Evolutionary conservation across 1,140 invertebrate species (phyloP), one percentile per base, ranked within the genome.

Genomic region (Macrobrachium rosenbergii): DNA sequence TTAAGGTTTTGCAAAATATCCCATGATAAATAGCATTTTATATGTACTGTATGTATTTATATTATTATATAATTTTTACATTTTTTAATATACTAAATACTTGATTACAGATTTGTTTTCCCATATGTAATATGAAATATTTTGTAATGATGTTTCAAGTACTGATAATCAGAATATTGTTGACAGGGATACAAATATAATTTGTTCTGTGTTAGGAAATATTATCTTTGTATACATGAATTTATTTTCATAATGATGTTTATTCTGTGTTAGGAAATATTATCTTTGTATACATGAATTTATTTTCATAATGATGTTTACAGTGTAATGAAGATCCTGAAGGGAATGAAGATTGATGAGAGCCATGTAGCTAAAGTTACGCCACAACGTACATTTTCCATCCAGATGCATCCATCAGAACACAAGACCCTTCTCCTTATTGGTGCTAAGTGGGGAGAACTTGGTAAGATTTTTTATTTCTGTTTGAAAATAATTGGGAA

Each of bases 311-410:
- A 6, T 21, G 21, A 11, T 59, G 19, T 82, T 43, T 52, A 6
- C 83, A 86, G 83, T 62, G 83, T 86, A 58, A 5, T 86, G 12
- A 58, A 86, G 52, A 79, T 14, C 7, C 52, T 86, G 77, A 86
- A 86, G 75, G 72, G 79, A n/a, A 69, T 86, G 83, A 45, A 72
- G 17, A 72, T 86, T 17, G 58, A 16, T 11, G 77, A 80, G n/a
- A 62, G 59, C 14, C 64, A 14, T 28, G 83, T 86, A 23, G 83
- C 69, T 11, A 86, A 86, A 63, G 83, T 80, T 12, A 64, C 80
- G 2, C 83, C 83, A 17, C 12, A 60, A 10, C 76, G 83, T 11
- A 80, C 67, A 58, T 86, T 80, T 72, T 58, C 83, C 17, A 67
- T 60, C 14, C 64, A 80, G 19, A 59, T 86, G 58, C 83, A 86